Evolutionary conservation across 1,140 invertebrate species (phyloP).

Genomic region (Drosophila parvula): DNA sequence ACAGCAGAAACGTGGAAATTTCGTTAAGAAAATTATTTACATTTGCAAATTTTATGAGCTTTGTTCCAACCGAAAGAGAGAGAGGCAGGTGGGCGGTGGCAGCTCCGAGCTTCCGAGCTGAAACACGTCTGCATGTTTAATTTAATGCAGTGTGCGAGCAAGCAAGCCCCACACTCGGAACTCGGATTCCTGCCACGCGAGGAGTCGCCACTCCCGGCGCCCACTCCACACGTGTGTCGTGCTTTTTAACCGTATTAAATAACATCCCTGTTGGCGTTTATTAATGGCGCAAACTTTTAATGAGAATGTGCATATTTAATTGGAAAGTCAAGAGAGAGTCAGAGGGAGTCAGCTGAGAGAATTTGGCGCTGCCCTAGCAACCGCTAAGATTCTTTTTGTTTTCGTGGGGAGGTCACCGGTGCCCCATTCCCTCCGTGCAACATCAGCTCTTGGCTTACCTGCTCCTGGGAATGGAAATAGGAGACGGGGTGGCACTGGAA

Average conservation of each 20-base stretch:
- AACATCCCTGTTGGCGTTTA: conserved; percentile 83
- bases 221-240: conserved; percentile 73
- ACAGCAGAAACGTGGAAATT: conserved; percentile 67
- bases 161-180: conserved; percentile 9
- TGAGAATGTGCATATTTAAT: conserved; percentile 84
- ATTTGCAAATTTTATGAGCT: conserved; percentile 82
- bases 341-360: conserved; percentile 13
- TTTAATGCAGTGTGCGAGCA: conserved; percentile 46
- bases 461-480: conserved; percentile 13
- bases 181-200: conserved; percentile 7
- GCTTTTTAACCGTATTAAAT: conserved; percentile 82
- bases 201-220: conserved; percentile 13
- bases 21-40: conserved; percentile 81
- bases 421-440: conserved; percentile 9
- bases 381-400: conserved; percentile 59
- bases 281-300: conserved; percentile 84
- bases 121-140: conserved; percentile 73
- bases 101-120: not conserved
- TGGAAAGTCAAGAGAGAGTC: conserved; percentile 74
- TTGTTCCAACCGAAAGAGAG: conserved; percentile 47
- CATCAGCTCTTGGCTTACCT: conserved; percentile 60
- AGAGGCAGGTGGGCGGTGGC: conserved; percentile 36
- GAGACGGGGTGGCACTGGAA: conserved; percentile 5
- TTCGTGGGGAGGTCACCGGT: conserved; percentile 21
- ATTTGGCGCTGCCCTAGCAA: conserved; percentile 54